A percentile compares a stretch with the other conserved stretches of the same genome.
phyloP scores from a whole-genome alignment of 1,140 invertebrate species.

The Geopemphigus sp. region DNA sequence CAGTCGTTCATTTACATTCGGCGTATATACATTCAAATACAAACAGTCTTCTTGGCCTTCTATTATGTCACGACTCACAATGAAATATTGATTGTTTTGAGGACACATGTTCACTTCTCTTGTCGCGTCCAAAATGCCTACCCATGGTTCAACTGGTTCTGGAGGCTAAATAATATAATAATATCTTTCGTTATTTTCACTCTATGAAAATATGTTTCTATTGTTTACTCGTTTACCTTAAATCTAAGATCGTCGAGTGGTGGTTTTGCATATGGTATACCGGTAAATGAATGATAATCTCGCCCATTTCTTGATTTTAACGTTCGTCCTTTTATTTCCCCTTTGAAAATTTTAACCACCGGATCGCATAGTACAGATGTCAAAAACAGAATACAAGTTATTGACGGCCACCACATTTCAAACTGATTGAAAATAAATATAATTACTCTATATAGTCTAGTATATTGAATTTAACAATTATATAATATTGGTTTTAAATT shows the following conservation, averaged over 20 bases:
- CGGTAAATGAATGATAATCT: conserved; percentile 56
- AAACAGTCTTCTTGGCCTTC: conserved; percentile 51
- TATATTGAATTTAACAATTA: no score
- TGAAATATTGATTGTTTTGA: conserved; percentile 42
- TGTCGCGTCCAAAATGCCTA: conserved; percentile 46
- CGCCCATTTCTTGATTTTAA: conserved; percentile 45
- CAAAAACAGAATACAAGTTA: neutral
- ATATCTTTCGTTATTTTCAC: neutral
- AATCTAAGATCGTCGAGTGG: conserved; percentile 57
- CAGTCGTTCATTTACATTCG: conserved; percentile 48
- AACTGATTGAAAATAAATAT: neutral
- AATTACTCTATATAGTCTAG: no score
- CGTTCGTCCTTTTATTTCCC: conserved; percentile 45
- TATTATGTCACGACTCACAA: neutral
- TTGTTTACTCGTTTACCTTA: conserved; percentile 52
- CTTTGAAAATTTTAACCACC: conserved; percentile 40
- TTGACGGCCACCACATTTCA: neutral
- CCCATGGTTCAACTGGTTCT: conserved; percentile 37
- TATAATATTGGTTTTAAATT: no score
- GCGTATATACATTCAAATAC: conserved; percentile 50
- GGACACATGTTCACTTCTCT: conserved; percentile 36
- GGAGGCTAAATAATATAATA: conserved; percentile 41
- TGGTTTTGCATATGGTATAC: conserved; percentile 58
- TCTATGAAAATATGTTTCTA: no score
- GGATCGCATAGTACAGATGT: neutral